Base-by-base conservation (phyloP, 2,797 vertebrate genomes). In the Neosalanx taihuensis region DNA sequence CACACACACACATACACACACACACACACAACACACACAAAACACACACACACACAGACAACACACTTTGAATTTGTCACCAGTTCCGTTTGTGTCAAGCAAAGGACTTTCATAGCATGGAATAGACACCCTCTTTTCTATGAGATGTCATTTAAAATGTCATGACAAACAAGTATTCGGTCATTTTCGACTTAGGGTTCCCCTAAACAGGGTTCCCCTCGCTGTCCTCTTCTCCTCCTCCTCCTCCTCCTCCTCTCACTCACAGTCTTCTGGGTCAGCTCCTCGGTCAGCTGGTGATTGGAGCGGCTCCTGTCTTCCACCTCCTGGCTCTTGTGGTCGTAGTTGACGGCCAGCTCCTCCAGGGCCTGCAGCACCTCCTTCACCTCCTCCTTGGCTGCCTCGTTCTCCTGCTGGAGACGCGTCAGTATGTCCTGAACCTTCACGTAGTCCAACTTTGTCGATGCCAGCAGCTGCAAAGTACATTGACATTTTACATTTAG, bases 371-470 rank as follows among this genome's bases (percentile, higher is more conserved):
- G 93, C n/a, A 95, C 94, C 82, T 95, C 94, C 79, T 94, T 94
- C 81, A 68, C 66, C 72, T 95, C 94, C 0, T 91, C 90, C 82
- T 94, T 94, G 0, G 88, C 92, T 4, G 95, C 94, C 71, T 97
- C 94, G 0, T 95, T 96, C 90, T 98, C 96, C 30, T 92, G 90
- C 90, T 96, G 95, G 56, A 98, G 93, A 0, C 95, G 93, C 6
- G 94, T 93, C 85, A 97, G 84, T 84, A 97, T 95, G 86, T 95
- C 95, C 58, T 96, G 96, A 74, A 97, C 94, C 81, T 95, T 96
- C 79, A 95, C 94, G 3, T 96, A 91, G 85, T 97, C 95, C 73
- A 94, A 92, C 60, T 93, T 92, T 0, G 95, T 96, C 1, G 95
- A 97, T 0, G 93, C 94, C 85, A 98, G 76, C 67, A 98, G 93